Evolutionary conservation across 2,797 vertebrate genomes (phyloP).

Genomic region (Coreius guichenoti): DNA sequence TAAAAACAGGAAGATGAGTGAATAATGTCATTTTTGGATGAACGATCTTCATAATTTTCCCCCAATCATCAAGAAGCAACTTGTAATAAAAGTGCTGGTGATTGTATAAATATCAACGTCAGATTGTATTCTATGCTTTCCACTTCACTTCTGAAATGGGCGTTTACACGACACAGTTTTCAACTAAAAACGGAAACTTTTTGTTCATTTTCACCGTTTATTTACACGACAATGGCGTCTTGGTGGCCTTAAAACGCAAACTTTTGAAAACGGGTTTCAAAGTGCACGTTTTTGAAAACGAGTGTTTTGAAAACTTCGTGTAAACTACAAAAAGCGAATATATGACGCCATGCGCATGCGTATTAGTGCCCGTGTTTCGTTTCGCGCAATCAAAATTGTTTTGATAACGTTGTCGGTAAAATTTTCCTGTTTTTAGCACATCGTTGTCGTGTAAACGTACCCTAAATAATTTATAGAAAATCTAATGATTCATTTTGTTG

Average conservation of each 20-base stretch:
- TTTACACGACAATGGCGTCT: neutral
- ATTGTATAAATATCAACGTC: neutral
- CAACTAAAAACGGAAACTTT: neutral
- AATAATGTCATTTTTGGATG: neutral
- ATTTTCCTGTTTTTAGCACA: rapidly evolving
- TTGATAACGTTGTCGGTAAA: neutral
- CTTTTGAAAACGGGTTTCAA: no score
- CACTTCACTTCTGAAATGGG: neutral
- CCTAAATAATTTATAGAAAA: neutral
- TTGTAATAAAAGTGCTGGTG: conserved; percentile 30
- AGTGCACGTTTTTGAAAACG: neutral
- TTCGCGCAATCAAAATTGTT: neutral
- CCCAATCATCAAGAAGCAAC: neutral
- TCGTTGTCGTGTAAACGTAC: neutral
- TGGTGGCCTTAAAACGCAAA: neutral
- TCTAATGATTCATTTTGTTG: neutral
- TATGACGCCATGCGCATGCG: neutral
- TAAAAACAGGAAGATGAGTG: neutral
- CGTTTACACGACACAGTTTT: neutral
- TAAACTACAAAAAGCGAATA: neutral
- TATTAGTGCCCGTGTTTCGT: neutral
- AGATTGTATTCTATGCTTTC: neutral
- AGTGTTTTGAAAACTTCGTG: neutral
- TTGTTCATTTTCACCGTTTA: neutral
- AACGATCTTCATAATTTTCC: neutral